Evolutionary conservation across 1,140 invertebrate species (phyloP).

Genomic region (Apis laboriosa): DNA sequence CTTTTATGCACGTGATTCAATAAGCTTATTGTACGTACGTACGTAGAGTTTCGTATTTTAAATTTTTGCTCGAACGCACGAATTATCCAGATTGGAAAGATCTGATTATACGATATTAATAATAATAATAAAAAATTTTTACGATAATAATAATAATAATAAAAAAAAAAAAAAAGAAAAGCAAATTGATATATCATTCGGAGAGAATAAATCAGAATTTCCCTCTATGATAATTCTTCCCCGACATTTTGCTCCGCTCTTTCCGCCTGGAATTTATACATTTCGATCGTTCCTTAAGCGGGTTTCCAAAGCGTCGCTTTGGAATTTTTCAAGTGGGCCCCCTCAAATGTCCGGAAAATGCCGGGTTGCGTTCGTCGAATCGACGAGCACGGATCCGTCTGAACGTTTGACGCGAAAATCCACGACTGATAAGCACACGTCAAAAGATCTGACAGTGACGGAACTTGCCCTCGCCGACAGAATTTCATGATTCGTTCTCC

Average conservation of each 20-base stretch:
- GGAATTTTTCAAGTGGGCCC: neutral
- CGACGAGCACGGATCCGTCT: conserved; percentile 11
- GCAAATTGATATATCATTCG: no score
- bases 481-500: conserved; percentile 4
- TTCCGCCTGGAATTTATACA: neutral
- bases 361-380: neutral
- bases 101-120: no score
- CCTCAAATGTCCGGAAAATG: neutral
- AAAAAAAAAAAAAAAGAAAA: no score
- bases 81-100: no score
- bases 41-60: no score
- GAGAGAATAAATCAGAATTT: no score
- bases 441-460: conserved; percentile 41
- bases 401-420: conserved; percentile 30
- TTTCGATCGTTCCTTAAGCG: neutral
- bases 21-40: no score
- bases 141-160: no score
- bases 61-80: no score
- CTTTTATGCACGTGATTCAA: no score
- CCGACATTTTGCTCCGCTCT: neutral
- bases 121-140: no score
- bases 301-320: neutral
- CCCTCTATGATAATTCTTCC: neutral
- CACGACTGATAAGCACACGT: conserved; percentile 39
- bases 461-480: conserved; percentile 5